These are phyloP conservation scores for Leptinotarsa texana DNA, from an alignment of 1,140 invertebrate genomes.

Conservation along the genomic window DNA sequence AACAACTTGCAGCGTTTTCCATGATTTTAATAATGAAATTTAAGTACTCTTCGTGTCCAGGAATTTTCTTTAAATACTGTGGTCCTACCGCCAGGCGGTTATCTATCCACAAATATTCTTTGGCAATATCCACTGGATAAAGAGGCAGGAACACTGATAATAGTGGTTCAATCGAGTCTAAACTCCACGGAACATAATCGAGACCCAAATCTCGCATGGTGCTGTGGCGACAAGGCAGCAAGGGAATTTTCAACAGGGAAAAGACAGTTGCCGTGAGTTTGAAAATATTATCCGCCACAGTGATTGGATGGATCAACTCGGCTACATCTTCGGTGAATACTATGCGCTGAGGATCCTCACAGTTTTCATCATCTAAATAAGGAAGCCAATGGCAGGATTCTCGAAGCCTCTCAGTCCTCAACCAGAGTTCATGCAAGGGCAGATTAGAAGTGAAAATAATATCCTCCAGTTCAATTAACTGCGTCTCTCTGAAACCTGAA, in stretches of 20 bases:
- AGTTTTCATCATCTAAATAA: slow-evolving; percentile 50
- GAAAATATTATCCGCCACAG: slow-evolving; percentile 59
- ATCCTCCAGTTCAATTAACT: slow-evolving; percentile 67
- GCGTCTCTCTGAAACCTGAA: slow-evolving; percentile 57
- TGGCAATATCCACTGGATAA: slow-evolving; percentile 46
- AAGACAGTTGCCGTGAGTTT: slow-evolving; percentile 60
- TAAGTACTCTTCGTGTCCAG: slow-evolving; percentile 64
- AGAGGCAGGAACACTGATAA: slow-evolving; percentile 53
- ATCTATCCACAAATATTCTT: slow-evolving; percentile 46
- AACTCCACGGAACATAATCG: slow-evolving; percentile 58
- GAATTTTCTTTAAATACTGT: slow-evolving; percentile 62
- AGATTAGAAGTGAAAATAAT: slow-evolving; percentile 64
- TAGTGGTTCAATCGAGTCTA: slow-evolving; percentile 60
- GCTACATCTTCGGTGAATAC: slow-evolving; percentile 66
- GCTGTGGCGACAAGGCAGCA: slow-evolving; percentile 59
- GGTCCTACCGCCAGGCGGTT: slow-evolving; percentile 59
- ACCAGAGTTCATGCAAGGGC: slow-evolving; percentile 69
- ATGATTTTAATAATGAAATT: slow-evolving; percentile 58
- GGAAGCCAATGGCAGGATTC: slow-evolving; percentile 66
- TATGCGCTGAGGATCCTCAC: slow-evolving; percentile 59
- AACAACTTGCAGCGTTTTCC: slow-evolving; percentile 52
- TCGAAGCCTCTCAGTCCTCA: slow-evolving; percentile 66
- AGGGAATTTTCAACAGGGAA: slow-evolving; percentile 64
- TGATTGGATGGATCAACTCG: slow-evolving; percentile 67
- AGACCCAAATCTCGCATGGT: slow-evolving; percentile 57